Evolutionary conservation across 2,888 invertebrate species (phyloP).

Genomic region (Steinernema carpocapsae): DNA sequence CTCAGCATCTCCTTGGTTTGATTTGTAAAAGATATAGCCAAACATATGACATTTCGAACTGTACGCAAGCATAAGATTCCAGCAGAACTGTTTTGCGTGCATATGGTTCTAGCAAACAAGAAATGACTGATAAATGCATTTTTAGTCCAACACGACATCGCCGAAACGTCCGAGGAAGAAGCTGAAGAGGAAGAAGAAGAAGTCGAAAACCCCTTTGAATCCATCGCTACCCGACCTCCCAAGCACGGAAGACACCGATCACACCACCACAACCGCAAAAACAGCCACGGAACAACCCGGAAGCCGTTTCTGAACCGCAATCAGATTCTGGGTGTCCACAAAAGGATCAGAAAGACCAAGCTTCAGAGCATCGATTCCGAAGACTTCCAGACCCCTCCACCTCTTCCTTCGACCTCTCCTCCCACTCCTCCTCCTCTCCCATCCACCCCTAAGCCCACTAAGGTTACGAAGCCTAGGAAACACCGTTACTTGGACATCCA

Average conservation of each 20-base stretch:
- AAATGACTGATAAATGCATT: background rate
- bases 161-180: background rate
- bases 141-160: background rate
- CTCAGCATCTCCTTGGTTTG: too few relatives aligned
- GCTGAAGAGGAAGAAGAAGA: background rate
- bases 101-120: too few relatives aligned
- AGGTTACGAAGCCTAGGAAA: background rate
- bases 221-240: constrained; percentile 3
- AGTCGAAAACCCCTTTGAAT: constrained; percentile 11
- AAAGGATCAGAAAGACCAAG: background rate
- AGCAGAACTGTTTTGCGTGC: too few relatives aligned
- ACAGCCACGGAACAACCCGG: background rate
- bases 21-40: too few relatives aligned
- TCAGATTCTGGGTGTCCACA: constrained; percentile 8
- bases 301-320: background rate
- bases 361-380: background rate
- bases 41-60: too few relatives aligned
- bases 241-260: background rate
- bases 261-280: background rate
- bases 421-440: constrained; percentile 6
- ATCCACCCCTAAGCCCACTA: background rate
- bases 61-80: too few relatives aligned
- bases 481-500: background rate
- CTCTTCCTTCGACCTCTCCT: constrained; percentile 5
- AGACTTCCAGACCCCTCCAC: background rate